phyloP scores from a whole-genome alignment of 2,113 vertebrate species.

The Acrocephalus arundinaceus region DNA sequence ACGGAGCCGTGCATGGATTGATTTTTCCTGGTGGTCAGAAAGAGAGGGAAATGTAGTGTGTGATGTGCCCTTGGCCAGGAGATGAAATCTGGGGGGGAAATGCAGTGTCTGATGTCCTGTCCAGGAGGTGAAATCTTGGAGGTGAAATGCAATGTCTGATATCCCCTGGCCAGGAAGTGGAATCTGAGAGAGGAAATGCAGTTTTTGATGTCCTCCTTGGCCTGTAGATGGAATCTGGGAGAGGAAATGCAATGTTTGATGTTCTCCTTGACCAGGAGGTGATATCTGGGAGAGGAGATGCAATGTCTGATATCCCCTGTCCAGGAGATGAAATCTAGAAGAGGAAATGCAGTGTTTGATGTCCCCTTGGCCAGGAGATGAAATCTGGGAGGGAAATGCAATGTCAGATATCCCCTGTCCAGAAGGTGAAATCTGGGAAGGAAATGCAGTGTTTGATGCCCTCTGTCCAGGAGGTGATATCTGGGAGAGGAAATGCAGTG shows the following conservation, averaged over 20 bases:
- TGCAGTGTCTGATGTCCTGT: fast-evolving
- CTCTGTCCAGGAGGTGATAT: not conserved
- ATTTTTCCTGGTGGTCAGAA: not conserved
- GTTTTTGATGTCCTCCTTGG: fast-evolving
- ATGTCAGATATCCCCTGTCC: not conserved
- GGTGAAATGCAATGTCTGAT: not conserved
- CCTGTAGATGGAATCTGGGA: not conserved
- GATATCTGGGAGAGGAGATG: not conserved
- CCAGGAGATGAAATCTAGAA: not conserved
- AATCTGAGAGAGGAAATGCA: not conserved
- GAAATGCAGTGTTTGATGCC: not conserved
- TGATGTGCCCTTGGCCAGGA: not conserved
- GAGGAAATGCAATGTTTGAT: not conserved
- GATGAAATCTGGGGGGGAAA: not conserved
- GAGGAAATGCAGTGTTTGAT: not conserved
- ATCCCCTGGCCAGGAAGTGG: not conserved
- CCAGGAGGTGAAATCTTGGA: not conserved
- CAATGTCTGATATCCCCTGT: no score
- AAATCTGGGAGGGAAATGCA: not conserved
- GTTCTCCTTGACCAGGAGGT: no score
- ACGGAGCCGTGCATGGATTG: not conserved
- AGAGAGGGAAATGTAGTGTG: not conserved
- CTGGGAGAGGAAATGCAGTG: not conserved
- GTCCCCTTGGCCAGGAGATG: not conserved
- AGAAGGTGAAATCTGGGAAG: not conserved